phyloP scores from a whole-genome alignment of 2,797 vertebrate species.

The Momotus momota region DNA sequence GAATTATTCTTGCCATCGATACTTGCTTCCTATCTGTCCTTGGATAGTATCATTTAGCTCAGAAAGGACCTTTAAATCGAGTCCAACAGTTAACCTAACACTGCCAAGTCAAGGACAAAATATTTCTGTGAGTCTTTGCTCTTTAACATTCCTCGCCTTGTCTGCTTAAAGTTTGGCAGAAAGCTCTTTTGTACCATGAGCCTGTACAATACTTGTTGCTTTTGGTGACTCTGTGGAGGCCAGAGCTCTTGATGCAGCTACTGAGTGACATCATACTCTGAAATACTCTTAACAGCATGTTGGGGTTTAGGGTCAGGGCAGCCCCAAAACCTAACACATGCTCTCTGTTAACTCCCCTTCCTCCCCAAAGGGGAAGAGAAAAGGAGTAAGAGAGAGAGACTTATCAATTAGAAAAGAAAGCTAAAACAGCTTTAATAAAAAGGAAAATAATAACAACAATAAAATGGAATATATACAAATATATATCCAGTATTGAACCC shows the following conservation, averaged over 20 bases:
- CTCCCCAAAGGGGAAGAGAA: too few relatives aligned
- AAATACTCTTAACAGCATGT: not conserved
- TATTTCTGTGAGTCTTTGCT: not conserved
- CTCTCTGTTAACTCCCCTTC: too few relatives aligned
- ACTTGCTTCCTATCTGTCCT: not conserved
- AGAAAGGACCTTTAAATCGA: not conserved
- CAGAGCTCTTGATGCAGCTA: not conserved
- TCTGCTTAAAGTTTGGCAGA: not conserved
- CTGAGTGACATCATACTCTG: not conserved
- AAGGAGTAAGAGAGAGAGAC: too few relatives aligned
- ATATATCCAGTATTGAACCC: too few relatives aligned
- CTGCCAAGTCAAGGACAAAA: not conserved
- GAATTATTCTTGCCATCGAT: not conserved
- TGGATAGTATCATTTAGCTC: not conserved
- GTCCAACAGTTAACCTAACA: not conserved
- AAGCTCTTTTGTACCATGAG: accelerated
- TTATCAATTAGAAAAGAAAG: too few relatives aligned
- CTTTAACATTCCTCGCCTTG: not conserved
- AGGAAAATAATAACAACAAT: too few relatives aligned
- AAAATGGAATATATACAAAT: too few relatives aligned
- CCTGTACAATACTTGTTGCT: not conserved
- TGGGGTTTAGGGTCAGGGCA: too few relatives aligned
- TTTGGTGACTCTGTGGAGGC: not conserved
- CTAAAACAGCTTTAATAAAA: too few relatives aligned
- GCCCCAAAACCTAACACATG: too few relatives aligned